These are phyloP conservation scores for Phyllotis vaccarum DNA, from an alignment of 2,797 vertebrate species.

Conservation along the genomic window DNA sequence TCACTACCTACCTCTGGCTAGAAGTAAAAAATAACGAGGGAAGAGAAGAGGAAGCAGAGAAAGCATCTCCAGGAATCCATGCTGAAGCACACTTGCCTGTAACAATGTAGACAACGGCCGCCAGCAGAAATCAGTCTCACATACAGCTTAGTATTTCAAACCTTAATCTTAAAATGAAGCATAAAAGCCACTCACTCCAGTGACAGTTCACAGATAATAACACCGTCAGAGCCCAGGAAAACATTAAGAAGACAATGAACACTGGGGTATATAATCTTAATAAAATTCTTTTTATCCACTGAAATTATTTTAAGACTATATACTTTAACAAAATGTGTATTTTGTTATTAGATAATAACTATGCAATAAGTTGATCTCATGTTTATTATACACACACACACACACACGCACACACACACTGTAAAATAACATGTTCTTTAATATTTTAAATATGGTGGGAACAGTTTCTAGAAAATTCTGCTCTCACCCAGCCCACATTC, in stretches of 20 bases:
- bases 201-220: background rate
- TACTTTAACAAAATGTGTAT: background rate
- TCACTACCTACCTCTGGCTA: conserved; percentile 1
- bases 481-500: background rate
- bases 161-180: conserved; percentile 17
- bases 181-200: background rate
- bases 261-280: background rate
- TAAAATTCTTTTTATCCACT: conserved; percentile 12
- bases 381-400: background rate
- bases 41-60: background rate
- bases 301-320: background rate
- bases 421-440: background rate
- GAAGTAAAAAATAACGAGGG: background rate
- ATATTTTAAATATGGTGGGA: background rate
- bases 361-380: background rate
- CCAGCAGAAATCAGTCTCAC: background rate
- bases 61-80: background rate
- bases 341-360: conserved; percentile 37
- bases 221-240: background rate
- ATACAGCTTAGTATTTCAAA: background rate
- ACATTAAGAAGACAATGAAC: background rate
- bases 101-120: background rate
- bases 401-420: background rate
- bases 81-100: background rate
- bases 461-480: background rate